A percentile compares a stretch with the other conserved stretches of the same genome.
phyloP scores from a whole-genome alignment of 1,140 invertebrate genomes.

The Phthorimaea operculella region DNA sequence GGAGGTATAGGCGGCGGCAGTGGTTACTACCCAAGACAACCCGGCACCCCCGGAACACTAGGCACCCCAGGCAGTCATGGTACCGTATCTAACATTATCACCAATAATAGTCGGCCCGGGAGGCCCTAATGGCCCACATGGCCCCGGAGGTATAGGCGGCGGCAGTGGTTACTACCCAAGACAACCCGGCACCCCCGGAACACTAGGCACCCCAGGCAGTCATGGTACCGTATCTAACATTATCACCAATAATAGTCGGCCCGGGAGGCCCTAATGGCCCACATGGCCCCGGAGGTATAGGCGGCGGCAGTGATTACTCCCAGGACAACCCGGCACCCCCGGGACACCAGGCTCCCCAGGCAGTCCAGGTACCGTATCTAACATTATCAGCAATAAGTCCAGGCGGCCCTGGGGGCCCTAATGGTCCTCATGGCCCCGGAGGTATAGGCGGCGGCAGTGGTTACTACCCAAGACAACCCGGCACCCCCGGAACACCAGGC shows the following conservation, averaged over 20 bases:
- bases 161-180: slow-evolving; percentile 21
- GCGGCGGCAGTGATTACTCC: slow-evolving; percentile 6
- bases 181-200: slow-evolving; percentile 4
- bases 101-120: background rate
- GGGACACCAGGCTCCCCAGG: slow-evolving; percentile 20
- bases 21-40: slow-evolving; percentile 10
- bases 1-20: slow-evolving; percentile 7
- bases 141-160: too few species aligned
- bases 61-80: slow-evolving; percentile 9
- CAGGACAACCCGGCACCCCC: too few species aligned
- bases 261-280: slow-evolving; percentile 13
- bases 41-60: slow-evolving; percentile 11
- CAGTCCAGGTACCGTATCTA: background rate
- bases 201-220: background rate
- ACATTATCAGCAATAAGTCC: too few species aligned
- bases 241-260: slow-evolving; percentile 10
- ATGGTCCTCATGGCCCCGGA: slow-evolving; percentile 16
- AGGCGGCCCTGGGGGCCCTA: slow-evolving; percentile 11
- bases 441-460: too few species aligned
- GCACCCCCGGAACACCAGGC: too few species aligned
- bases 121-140: slow-evolving; percentile 18
- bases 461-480: slow-evolving; percentile 16
- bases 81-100: too few species aligned
- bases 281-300: slow-evolving; percentile 8
- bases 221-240: background rate